phyloP scores from a whole-genome alignment of 2,797 vertebrate genomes.

The Sparidentex hasta region DNA sequence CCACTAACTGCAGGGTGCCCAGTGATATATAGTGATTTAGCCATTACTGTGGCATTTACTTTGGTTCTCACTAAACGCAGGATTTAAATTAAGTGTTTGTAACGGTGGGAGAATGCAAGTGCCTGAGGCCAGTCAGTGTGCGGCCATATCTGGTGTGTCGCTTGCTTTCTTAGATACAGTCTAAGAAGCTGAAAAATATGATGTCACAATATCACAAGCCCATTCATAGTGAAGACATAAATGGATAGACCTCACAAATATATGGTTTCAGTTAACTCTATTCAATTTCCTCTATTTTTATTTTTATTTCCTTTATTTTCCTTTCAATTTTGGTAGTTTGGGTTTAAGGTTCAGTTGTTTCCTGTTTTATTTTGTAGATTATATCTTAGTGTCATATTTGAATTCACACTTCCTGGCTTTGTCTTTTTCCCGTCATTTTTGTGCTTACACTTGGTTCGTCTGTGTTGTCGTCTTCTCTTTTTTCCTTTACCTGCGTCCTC shows the following conservation, averaged over 20 bases:
- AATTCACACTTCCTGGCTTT: too few relatives aligned
- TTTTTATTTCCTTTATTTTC: neutral
- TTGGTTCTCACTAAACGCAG: slow-evolving; percentile 65
- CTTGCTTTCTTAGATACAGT: neutral
- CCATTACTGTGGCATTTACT: slow-evolving; percentile 49
- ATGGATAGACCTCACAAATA: neutral
- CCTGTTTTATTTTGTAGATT: too few relatives aligned
- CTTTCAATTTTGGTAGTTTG: too few relatives aligned
- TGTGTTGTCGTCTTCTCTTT: too few relatives aligned
- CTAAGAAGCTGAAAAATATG: neutral
- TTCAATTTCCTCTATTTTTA: slow-evolving; percentile 1
- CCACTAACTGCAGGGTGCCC: slow-evolving; percentile 75
- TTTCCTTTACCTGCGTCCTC: too few relatives aligned
- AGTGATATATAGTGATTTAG: slow-evolving; percentile 70
- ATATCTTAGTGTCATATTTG: too few relatives aligned
- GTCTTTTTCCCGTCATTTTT: too few relatives aligned
- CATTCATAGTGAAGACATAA: neutral
- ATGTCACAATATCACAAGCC: neutral
- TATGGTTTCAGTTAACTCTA: neutral
- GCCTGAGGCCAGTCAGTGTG: slow-evolving; percentile 33
- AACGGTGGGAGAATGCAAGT: slow-evolving; percentile 32
- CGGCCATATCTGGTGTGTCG: slow-evolving; percentile 41
- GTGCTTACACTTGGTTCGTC: too few relatives aligned
- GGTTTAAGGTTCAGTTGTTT: too few relatives aligned
- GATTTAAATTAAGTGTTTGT: slow-evolving; percentile 59